phyloP scores from a whole-genome alignment of 2,888 invertebrate genomes.

The Lasiommata megera region DNA sequence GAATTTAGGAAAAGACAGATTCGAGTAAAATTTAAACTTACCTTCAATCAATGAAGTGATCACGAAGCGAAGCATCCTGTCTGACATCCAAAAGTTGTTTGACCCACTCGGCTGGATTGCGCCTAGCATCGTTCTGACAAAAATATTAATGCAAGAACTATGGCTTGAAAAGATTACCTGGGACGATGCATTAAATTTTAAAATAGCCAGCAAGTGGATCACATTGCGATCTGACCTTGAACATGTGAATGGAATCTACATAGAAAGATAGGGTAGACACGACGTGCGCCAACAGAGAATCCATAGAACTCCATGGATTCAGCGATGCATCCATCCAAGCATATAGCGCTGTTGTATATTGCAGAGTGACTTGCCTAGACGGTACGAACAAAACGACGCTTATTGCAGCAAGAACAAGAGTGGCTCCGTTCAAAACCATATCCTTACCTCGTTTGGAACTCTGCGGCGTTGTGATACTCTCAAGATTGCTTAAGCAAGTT shows the following conservation, averaged over 20 bases:
- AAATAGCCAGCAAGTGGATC: no score
- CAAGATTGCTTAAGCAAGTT: neutral
- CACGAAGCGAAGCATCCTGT: conserved; percentile 20
- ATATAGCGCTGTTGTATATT: neutral
- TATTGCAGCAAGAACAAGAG: neutral
- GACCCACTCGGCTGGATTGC: neutral
- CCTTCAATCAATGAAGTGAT: neutral
- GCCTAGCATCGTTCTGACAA: neutral
- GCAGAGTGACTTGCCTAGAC: neutral
- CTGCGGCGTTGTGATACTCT: neutral
- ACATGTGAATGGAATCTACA: no score
- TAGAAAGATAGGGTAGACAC: no score
- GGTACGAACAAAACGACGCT: neutral
- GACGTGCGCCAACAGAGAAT: no score
- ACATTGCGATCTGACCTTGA: no score
- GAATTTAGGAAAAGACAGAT: conserved; percentile 4
- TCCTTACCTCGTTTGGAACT: neutral
- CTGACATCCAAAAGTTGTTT: conserved; percentile 16
- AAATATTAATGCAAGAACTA: neutral
- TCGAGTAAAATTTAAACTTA: conserved; percentile 12
- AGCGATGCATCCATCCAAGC: neutral
- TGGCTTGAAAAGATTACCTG: neutral
- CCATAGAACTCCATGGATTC: neutral
- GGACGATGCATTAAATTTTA: neutral
- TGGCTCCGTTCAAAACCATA: neutral